Evolutionary conservation across 2,888 invertebrate genomes (phyloP).

Genomic region (Micropterix aruncella): DNA sequence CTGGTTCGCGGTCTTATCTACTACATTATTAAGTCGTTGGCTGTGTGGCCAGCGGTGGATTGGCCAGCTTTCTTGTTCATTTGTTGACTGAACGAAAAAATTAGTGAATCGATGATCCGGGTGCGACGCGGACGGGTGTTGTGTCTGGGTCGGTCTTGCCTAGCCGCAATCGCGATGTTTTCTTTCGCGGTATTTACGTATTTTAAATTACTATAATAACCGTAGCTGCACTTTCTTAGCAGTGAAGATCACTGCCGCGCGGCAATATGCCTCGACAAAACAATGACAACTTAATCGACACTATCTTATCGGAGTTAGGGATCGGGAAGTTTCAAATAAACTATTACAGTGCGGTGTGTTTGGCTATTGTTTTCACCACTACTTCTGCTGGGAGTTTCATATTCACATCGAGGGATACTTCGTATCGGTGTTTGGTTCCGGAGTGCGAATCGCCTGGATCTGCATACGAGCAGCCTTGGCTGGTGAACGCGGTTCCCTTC

Average conservation of each 20-base stretch:
- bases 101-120: too few species aligned
- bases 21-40: too few species aligned
- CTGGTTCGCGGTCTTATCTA: too few species aligned
- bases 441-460: conserved; percentile 11
- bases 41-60: too few species aligned
- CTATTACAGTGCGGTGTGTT: conserved; percentile 5
- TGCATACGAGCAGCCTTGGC: conserved; percentile 11
- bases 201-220: too few species aligned
- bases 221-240: too few species aligned
- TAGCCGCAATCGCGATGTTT: too few species aligned
- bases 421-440: conserved; percentile 13
- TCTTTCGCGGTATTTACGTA: too few species aligned
- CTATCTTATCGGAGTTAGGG: conserved; percentile 6
- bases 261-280: background rate
- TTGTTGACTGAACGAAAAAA: too few species aligned
- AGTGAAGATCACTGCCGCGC: background rate
- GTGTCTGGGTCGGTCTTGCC: too few species aligned
- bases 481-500: conserved; percentile 10
- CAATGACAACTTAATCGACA: conserved; percentile 5
- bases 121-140: too few species aligned
- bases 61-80: too few species aligned
- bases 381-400: conserved; percentile 9
- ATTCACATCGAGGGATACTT: conserved; percentile 10
- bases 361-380: conserved; percentile 9
- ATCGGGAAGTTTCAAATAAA: conserved; percentile 6